These are phyloP conservation scores for Oscheius sp. DNA, from an alignment of 2,888 invertebrate genomes.

Conservation along the genomic window DNA sequence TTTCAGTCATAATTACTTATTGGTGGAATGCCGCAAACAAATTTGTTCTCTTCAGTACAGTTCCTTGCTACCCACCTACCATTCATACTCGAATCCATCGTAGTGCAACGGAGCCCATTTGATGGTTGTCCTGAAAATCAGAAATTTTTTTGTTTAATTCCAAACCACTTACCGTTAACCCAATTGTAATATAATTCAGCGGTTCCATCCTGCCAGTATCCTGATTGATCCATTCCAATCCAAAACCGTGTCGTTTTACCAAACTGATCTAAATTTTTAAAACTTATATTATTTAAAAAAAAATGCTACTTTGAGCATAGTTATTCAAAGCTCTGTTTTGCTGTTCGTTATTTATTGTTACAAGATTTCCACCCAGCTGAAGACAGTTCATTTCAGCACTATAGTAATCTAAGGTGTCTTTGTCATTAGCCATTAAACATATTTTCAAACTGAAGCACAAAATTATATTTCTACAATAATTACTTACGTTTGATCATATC, in stretches of 20 bases:
- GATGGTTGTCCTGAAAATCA: constrained; percentile 5
- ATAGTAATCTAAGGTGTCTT: too few species aligned
- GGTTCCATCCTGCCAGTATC: constrained; percentile 15
- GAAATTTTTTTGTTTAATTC: too few species aligned
- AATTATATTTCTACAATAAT: too few species aligned
- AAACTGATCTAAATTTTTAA: not conserved
- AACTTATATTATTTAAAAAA: too few species aligned
- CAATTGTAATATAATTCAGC: not conserved
- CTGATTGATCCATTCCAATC: constrained; percentile 21
- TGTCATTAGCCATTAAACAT: too few species aligned
- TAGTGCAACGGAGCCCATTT: constrained; percentile 3
- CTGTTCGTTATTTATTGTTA: not conserved
- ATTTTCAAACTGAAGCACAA: too few species aligned
- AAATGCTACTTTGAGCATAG: not conserved
- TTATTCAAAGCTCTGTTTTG: not conserved
- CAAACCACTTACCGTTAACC: too few species aligned
- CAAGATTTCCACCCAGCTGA: constrained; percentile 9
- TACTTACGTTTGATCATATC: too few species aligned
- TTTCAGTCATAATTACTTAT: too few species aligned
- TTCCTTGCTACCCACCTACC: constrained; percentile 1
- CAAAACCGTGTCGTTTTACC: too few species aligned
- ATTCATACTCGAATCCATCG: not conserved
- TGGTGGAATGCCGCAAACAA: constrained; percentile 6
- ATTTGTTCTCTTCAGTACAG: constrained; percentile 8
- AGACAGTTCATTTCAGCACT: constrained; percentile 11